phyloP scores from a whole-genome alignment of 2,113 vertebrate genomes.

The Upupa epops region DNA sequence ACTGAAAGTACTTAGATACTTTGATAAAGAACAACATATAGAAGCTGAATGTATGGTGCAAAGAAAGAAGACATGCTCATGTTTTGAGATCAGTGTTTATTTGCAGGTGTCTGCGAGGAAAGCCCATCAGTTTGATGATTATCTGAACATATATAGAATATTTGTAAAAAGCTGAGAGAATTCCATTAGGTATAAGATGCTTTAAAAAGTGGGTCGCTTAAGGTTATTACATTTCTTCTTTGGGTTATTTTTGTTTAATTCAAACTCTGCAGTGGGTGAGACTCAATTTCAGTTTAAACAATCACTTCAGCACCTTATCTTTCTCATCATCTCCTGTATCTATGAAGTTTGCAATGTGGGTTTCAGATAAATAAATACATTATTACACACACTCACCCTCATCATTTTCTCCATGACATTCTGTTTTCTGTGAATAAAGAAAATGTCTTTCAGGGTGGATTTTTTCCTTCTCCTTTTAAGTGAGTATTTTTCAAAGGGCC shows the following conservation, averaged over 20 bases:
- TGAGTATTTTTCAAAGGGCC: conserved; percentile 24
- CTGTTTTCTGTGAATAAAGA: conserved; percentile 56
- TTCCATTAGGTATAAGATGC: conserved; percentile 70
- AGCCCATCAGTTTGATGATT: conserved; percentile 36
- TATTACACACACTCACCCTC: conserved; percentile 44
- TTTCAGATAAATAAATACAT: conserved; percentile 62
- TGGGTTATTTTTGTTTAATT: conserved; percentile 73
- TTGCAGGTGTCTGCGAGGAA: conserved; percentile 38
- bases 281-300: conserved; percentile 73
- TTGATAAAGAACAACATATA: conserved; percentile 9
- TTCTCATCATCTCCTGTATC: conserved; percentile 60
- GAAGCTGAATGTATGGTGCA: neutral
- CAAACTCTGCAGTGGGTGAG: conserved; percentile 51
- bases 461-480: conserved; percentile 1
- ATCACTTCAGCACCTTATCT: conserved; percentile 64
- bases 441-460: neutral
- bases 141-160: conserved; percentile 58
- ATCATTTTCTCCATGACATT: conserved; percentile 41
- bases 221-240: conserved; percentile 63
- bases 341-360: conserved; percentile 30
- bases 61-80: conserved; percentile 2
- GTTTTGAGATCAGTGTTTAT: conserved; percentile 32
- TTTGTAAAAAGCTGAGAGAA: conserved; percentile 58
- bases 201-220: conserved; percentile 65
- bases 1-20: conserved; percentile 40